Conservation (phyloP, 1,140 invertebrate species). For the Drosophila biarmipes region DNA sequence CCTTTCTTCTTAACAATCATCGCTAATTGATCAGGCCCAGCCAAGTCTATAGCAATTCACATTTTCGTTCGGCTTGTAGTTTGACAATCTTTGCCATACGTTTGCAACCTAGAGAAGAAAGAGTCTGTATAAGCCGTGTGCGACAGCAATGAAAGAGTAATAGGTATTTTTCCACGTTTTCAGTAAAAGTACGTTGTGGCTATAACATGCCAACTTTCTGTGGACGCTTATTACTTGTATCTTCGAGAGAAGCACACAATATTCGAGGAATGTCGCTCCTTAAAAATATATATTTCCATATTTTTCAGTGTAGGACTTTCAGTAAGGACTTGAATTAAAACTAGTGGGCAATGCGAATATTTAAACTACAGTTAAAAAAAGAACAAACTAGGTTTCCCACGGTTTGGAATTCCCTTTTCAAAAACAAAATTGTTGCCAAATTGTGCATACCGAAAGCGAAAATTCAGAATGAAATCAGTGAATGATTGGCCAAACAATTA, state of each 20-base stretch:
- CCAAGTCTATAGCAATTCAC: constrained; percentile 43
- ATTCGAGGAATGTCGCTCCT: background rate
- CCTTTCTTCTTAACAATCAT: constrained; percentile 54
- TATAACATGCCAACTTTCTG: constrained; percentile 18
- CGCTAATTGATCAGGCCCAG: constrained; percentile 61
- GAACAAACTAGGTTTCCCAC: constrained; percentile 15
- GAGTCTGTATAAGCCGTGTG: background rate
- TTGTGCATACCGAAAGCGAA: background rate
- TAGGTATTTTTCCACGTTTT: background rate
- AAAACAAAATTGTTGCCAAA: constrained; percentile 12
- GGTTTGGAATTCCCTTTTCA: constrained; percentile 10
- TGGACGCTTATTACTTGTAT: background rate
- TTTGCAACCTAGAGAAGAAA: constrained; percentile 19
- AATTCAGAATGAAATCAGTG: constrained; percentile 34
- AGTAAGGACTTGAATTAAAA: background rate
- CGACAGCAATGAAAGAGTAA: background rate
- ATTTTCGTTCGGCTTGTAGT: constrained; percentile 12
- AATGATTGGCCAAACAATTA: constrained; percentile 40
- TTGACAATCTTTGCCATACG: constrained; percentile 32
- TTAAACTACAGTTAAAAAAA: too few relatives aligned
- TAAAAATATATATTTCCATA: background rate
- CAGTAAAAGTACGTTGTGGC: background rate
- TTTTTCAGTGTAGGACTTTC: background rate
- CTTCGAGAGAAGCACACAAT: background rate
- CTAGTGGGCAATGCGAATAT: too few relatives aligned